These are phyloP conservation scores for Dusona sp. DNA, from an alignment of 2,888 invertebrate species.

Conservation along the genomic window DNA sequence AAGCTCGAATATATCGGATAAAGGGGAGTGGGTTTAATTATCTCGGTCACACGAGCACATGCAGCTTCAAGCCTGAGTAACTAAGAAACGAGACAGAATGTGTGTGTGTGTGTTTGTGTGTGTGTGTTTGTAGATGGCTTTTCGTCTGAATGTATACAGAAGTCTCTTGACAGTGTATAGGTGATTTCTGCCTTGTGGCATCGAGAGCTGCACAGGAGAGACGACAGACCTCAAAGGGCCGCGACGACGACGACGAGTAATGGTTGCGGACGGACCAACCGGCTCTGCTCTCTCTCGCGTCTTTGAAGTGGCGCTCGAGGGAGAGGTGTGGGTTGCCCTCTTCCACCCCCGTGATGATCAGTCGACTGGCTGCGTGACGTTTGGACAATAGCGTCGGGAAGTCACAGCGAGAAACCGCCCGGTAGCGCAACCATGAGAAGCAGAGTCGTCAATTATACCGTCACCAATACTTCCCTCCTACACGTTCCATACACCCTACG, in stretches of 20 bases:
- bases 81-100: conserved; percentile 44
- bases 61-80: conserved; percentile 53
- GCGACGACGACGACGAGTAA: conserved; percentile 63
- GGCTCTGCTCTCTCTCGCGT: conserved; percentile 57
- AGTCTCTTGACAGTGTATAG: conserved; percentile 26
- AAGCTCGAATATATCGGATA: conserved; percentile 24
- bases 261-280: conserved; percentile 60
- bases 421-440: conserved; percentile 56
- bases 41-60: conserved; percentile 48
- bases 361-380: conserved; percentile 68
- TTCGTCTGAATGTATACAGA: not conserved
- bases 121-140: not conserved
- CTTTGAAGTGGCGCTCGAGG: conserved; percentile 67
- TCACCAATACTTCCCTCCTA: conserved; percentile 56
- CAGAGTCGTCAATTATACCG: conserved; percentile 68
- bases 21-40: conserved; percentile 51
- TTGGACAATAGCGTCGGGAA: conserved; percentile 68
- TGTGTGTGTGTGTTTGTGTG: not conserved
- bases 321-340: conserved; percentile 42
- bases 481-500: conserved; percentile 33
- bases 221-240: conserved; percentile 66
- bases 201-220: conserved; percentile 52
- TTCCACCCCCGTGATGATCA: conserved; percentile 61
- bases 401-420: conserved; percentile 55
- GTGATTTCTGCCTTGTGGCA: conserved; percentile 64